Evolutionary conservation across 2,113 vertebrate species (phyloP).

Genomic region (Cebus imitator): DNA sequence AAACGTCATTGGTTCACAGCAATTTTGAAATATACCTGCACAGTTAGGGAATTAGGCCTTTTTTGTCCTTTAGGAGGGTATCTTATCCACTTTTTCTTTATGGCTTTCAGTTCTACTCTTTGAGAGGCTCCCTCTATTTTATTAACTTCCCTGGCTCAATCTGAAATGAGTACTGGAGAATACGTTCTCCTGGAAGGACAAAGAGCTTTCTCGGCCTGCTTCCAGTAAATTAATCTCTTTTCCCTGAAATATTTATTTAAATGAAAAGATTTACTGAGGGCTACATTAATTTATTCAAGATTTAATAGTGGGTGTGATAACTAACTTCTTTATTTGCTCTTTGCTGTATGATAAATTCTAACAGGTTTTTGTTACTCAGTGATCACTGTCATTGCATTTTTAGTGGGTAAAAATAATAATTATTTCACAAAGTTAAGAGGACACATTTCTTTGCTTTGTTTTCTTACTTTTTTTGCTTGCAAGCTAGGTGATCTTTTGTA

Average conservation of each 20-base stretch:
- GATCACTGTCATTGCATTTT: not conserved
- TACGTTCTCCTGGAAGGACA: not conserved
- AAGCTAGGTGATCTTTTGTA: not conserved
- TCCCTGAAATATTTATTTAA: not conserved
- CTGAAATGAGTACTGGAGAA: not conserved
- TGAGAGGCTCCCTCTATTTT: not conserved
- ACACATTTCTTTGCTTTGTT: not conserved
- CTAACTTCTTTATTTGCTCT: not conserved
- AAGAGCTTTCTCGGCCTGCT: not conserved
- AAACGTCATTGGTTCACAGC: not conserved
- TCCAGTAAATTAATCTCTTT: conserved; percentile 16
- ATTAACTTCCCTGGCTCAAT: not conserved
- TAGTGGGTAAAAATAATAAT: not conserved
- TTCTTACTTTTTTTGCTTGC: not conserved
- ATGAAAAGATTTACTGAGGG: conserved; percentile 5
- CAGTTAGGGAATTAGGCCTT: too few relatives aligned
- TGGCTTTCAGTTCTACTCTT: not conserved
- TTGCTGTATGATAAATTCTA: not conserved
- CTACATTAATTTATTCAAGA: not conserved
- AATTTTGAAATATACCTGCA: not conserved
- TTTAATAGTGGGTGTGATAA: not conserved
- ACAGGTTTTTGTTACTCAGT: not conserved
- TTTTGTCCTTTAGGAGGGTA: not conserved
- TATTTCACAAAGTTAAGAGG: not conserved
- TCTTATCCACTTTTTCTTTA: not conserved